Evolutionary conservation across 2,888 invertebrate species (phyloP).

Genomic region (Acleris literana): DNA sequence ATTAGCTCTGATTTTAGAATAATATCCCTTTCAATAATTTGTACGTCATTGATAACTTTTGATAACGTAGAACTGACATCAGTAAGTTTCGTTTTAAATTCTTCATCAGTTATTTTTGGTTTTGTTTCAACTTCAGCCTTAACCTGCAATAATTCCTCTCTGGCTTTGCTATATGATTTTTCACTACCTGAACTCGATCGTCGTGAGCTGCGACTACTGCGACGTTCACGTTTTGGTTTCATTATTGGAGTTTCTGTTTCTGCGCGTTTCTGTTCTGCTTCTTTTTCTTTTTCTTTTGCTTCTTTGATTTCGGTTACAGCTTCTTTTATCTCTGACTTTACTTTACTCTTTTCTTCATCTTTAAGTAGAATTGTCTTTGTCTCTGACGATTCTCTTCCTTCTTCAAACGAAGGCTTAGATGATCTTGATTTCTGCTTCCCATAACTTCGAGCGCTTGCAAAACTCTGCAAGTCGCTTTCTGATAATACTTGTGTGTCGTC

Average conservation of each 20-base stretch:
- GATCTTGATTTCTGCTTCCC: slow-evolving; percentile 71
- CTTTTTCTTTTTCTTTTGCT: slow-evolving; percentile 6
- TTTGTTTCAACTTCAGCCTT: slow-evolving; percentile 42
- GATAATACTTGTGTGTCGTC: slow-evolving; percentile 83
- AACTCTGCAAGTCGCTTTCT: slow-evolving; percentile 86
- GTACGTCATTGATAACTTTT: slow-evolving; percentile 82
- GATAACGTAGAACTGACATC: slow-evolving; percentile 60
- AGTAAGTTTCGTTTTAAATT: slow-evolving; percentile 56
- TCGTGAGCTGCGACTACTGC: slow-evolving; percentile 73
- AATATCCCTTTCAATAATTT: slow-evolving; percentile 86
- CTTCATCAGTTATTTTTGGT: slow-evolving; percentile 49
- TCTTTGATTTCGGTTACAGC: slow-evolving; percentile 17
- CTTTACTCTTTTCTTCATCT: slow-evolving; percentile 50
- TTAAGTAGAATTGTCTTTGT: slow-evolving; percentile 59
- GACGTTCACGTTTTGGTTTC: slow-evolving; percentile 63
- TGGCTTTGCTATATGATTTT: slow-evolving; percentile 68
- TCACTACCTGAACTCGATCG: slow-evolving; percentile 76
- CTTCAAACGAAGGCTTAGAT: slow-evolving; percentile 61
- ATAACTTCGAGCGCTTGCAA: slow-evolving; percentile 86
- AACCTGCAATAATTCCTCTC: slow-evolving; percentile 61
- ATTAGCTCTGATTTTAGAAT: slow-evolving; percentile 86
- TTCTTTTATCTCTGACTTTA: too few relatives aligned
- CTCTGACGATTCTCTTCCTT: slow-evolving; percentile 63
- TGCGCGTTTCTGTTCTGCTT: slow-evolving; percentile 36
- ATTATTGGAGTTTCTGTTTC: slow-evolving; percentile 46